A percentile compares a stretch with the other conserved stretches of the same genome.
Evolutionary conservation across 2,888 invertebrate species (phyloP).

Genomic region (Aleiodes leptofemur): DNA sequence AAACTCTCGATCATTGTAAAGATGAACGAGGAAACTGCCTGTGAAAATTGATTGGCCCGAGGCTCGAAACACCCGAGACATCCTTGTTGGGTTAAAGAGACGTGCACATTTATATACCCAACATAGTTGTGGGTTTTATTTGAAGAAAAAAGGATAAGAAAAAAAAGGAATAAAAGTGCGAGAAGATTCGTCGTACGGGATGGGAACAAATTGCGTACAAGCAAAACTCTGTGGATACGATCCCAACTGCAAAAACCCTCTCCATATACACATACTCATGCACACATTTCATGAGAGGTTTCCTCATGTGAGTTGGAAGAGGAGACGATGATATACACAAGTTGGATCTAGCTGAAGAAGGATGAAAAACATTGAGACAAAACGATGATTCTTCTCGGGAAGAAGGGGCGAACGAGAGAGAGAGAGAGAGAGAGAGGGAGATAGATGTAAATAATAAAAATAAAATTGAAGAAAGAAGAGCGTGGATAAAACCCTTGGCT

Average conservation of each 20-base stretch:
- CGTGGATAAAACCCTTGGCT: slow-evolving; percentile 40
- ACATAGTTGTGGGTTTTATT: slow-evolving; percentile 23
- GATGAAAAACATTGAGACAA: slow-evolving; percentile 44
- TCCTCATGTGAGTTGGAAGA: slow-evolving; percentile 53
- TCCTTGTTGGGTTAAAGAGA: slow-evolving; percentile 11
- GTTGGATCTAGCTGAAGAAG: slow-evolving; percentile 31
- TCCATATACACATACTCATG: slow-evolving; percentile 1
- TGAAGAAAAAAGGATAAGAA: slow-evolving; percentile 24
- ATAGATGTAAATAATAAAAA: slow-evolving; percentile 36
- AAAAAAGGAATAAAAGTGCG: slow-evolving; percentile 2
- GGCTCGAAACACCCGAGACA: slow-evolving; percentile 30
- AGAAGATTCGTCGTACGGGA: slow-evolving; percentile 58
- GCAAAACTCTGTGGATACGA: slow-evolving; percentile 61
- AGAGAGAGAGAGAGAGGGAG: slow-evolving; percentile 9
- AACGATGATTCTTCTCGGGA: slow-evolving; percentile 28
- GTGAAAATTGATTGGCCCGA: slow-evolving; percentile 55
- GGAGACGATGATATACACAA: slow-evolving; percentile 52
- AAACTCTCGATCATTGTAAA: neutral
- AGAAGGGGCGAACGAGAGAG: slow-evolving; percentile 15
- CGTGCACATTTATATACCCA: slow-evolving; percentile 27
- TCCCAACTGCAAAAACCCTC: slow-evolving; percentile 47
- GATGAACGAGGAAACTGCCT: slow-evolving; percentile 29
- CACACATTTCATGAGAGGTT: slow-evolving; percentile 21
- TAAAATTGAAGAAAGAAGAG: slow-evolving; percentile 46
- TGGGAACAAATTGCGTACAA: slow-evolving; percentile 72